phyloP scores from a whole-genome alignment of 37 sponge, comb jelly and placozoan genomes.

The Chondrilla cf. caribensis region DNA sequence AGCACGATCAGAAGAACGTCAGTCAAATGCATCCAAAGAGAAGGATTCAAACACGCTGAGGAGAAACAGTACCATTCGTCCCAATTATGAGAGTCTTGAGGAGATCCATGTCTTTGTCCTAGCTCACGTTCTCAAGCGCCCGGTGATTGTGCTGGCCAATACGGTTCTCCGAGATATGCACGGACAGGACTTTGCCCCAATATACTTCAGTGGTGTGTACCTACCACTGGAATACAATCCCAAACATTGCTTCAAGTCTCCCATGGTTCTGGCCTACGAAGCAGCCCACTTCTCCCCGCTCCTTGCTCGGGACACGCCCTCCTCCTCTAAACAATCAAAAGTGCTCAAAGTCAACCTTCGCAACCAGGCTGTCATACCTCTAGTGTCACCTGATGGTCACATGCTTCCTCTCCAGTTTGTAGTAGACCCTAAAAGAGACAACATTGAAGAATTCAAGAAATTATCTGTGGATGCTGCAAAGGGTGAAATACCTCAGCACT shows the following conservation, averaged over 20 bases:
- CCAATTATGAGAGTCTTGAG: conserved; percentile 83
- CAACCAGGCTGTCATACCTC: conserved; percentile 70
- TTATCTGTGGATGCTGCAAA: not conserved
- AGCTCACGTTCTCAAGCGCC: conserved; percentile 82
- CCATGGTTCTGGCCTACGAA: conserved; percentile 88
- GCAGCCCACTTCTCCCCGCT: conserved; percentile 92
- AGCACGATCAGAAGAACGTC: conserved; percentile 61
- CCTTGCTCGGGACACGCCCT: conserved; percentile 57
- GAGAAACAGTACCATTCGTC: conserved; percentile 48
- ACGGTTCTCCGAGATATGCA: conserved; percentile 54
- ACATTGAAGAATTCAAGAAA: conserved; percentile 6
- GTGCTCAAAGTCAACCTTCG: conserved; percentile 15
- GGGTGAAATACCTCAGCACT: conserved; percentile 56
- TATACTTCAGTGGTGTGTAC: conserved; percentile 95
- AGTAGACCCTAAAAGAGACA: conserved; percentile 50
- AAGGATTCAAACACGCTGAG: not conserved
- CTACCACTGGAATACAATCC: conserved; percentile 86
- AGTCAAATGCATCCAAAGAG: not conserved
- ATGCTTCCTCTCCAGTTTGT: conserved; percentile 82
- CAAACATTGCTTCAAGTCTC: conserved; percentile 78
- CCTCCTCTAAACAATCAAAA: not conserved
- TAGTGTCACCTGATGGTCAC: conserved; percentile 68
- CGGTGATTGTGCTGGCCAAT: conserved; percentile 88
- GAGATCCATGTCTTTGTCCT: conserved; percentile 93
- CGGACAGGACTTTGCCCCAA: conserved; percentile 82